Percentiles rank a stretch among this genome's conserved stretches.
phyloP scores from a whole-genome alignment of 2,888 invertebrate species.

The Campoplex nolae region DNA sequence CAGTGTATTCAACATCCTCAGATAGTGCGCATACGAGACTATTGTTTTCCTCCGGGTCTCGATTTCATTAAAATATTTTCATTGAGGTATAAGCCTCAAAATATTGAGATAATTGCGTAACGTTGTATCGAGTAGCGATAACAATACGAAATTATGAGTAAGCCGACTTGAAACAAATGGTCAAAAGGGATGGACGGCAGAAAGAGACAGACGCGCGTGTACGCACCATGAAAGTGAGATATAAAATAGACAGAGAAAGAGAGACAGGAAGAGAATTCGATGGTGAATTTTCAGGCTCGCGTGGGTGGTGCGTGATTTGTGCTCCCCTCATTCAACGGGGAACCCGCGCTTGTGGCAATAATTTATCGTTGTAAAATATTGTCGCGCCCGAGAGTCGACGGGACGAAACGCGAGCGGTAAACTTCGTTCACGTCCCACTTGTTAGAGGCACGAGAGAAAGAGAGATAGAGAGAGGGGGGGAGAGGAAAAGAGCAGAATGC shows the following conservation, averaged over 20 bases:
- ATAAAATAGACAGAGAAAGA: slow-evolving; percentile 2
- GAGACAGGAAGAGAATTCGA: slow-evolving; percentile 11
- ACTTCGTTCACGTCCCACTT: slow-evolving; percentile 69
- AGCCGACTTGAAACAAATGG: slow-evolving; percentile 76
- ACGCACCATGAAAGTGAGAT: slow-evolving; percentile 7
- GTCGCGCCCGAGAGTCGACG: slow-evolving; percentile 72
- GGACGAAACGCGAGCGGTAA: slow-evolving; percentile 71
- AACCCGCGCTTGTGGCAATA: slow-evolving; percentile 73
- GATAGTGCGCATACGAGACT: too few relatives aligned
- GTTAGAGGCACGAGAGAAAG: slow-evolving; percentile 42
- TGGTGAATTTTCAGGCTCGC: slow-evolving; percentile 36
- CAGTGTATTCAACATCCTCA: background rate
- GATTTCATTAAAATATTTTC: slow-evolving; percentile 17
- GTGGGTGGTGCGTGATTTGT: slow-evolving; percentile 69
- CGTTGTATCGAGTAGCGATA: slow-evolving; percentile 70
- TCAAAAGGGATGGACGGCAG: slow-evolving; percentile 65
- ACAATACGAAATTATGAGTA: slow-evolving; percentile 78
- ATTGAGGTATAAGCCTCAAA: slow-evolving; percentile 59
- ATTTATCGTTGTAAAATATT: slow-evolving; percentile 81
- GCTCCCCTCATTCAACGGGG: slow-evolving; percentile 64
- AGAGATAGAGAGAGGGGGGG: background rate
- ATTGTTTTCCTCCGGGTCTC: slow-evolving; percentile 25
- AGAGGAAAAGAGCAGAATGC: slow-evolving; percentile 26
- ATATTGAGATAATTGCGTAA: slow-evolving; percentile 75
- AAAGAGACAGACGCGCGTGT: slow-evolving; percentile 8